These are phyloP conservation scores for Plutomurus gul DNA, from an alignment of 1,140 invertebrate genomes.

Conservation along the genomic window DNA sequence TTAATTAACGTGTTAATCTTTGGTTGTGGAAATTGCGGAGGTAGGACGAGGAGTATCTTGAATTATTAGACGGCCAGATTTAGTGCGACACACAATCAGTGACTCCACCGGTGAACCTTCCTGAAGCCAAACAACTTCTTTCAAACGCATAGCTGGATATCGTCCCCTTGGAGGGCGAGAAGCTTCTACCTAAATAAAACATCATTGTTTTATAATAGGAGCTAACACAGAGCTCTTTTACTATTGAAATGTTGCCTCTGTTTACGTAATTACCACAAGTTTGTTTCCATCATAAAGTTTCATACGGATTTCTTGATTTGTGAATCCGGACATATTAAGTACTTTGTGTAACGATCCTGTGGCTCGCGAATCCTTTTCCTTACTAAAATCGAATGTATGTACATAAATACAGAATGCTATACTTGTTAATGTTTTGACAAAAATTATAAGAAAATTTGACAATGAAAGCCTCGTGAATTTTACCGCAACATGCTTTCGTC, in stretches of 20 bases:
- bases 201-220: too few relatives aligned
- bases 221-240: too few relatives aligned
- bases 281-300: constrained; percentile 39
- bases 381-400: neutral
- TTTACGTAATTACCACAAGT: constrained; percentile 30
- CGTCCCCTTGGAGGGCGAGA: neutral
- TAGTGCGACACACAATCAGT: constrained; percentile 35
- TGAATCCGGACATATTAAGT: constrained; percentile 39
- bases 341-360: constrained; percentile 1
- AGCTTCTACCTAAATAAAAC: constrained; percentile 36
- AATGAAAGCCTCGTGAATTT: too few relatives aligned
- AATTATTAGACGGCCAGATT: neutral
- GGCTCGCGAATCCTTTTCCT: neutral
- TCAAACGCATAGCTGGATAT: neutral
- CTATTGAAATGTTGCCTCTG: too few relatives aligned
- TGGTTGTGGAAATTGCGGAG: neutral
- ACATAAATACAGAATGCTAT: neutral
- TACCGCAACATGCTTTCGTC: constrained; percentile 23
- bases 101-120: constrained; percentile 23
- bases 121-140: constrained; percentile 18
- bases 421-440: too few relatives aligned
- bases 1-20: too few relatives aligned
- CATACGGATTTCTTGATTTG: constrained; percentile 38
- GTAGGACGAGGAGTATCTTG: neutral
- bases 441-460: neutral